Evolutionary conservation across 2,888 invertebrate species (phyloP).

Genomic region (Phengaris alcon): DNA sequence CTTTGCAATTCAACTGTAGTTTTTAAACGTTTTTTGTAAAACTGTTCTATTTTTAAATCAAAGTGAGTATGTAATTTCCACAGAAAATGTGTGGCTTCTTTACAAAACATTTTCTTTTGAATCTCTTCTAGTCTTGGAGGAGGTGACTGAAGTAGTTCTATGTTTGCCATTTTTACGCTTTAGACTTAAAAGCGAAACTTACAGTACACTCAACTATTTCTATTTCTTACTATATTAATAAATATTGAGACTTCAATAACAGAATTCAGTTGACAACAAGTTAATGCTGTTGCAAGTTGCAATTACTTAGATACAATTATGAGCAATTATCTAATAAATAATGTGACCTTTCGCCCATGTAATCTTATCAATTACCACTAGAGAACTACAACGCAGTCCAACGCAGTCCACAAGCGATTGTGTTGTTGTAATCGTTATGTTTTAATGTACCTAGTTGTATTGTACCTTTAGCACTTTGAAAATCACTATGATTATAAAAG

Average conservation of each 20-base stretch:
- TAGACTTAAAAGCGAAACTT: background rate
- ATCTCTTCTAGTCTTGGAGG: slow-evolving; percentile 76
- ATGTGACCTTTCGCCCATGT: background rate
- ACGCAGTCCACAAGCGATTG: background rate
- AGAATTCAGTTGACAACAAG: background rate
- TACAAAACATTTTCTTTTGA: slow-evolving; percentile 76
- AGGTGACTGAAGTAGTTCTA: slow-evolving; percentile 69
- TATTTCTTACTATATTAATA: background rate
- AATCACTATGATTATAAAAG: too few relatives aligned
- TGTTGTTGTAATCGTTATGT: background rate
- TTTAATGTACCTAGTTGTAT: too few relatives aligned
- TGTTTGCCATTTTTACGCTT: background rate
- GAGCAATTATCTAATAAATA: background rate
- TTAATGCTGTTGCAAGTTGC: background rate
- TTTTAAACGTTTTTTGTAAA: slow-evolving; percentile 64
- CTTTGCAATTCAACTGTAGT: slow-evolving; percentile 55
- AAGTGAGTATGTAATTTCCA: slow-evolving; percentile 72
- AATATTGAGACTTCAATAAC: background rate
- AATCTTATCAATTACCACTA: background rate
- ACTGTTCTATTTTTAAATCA: slow-evolving; percentile 67
- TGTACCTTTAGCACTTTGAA: too few relatives aligned
- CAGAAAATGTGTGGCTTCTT: slow-evolving; percentile 79
- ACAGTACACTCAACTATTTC: too few relatives aligned
- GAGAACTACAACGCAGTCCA: background rate
- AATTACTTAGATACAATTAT: background rate